These are phyloP conservation scores for Brachyalestes nurse DNA, from an alignment of 2,797 vertebrate species.

Conservation along the genomic window DNA sequence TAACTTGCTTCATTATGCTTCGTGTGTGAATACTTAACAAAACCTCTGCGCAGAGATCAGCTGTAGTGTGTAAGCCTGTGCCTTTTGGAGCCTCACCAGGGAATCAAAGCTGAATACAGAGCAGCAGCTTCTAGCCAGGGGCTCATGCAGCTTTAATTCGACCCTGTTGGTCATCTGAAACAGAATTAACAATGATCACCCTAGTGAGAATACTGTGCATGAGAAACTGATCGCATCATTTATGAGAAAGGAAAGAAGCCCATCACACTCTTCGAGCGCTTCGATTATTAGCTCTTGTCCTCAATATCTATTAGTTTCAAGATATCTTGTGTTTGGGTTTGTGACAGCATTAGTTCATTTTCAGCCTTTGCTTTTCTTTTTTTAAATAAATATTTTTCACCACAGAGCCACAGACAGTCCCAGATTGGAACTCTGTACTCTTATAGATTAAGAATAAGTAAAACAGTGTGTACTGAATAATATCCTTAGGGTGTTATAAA, in stretches of 20 bases:
- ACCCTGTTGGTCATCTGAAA: constrained; percentile 48
- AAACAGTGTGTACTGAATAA: no score
- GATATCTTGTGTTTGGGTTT: no score
- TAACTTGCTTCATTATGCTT: neutral
- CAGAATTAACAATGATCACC: constrained; percentile 43
- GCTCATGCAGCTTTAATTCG: constrained; percentile 56
- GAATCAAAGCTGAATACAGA: constrained; percentile 25
- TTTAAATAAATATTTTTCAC: neutral
- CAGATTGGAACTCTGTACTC: no score
- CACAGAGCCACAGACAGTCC: no score
- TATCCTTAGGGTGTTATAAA: no score
- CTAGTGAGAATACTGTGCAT: constrained; percentile 24
- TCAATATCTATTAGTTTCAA: neutral
- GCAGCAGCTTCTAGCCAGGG: constrained; percentile 6
- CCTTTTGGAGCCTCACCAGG: constrained; percentile 22
- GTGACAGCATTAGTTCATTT: no score
- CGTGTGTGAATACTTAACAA: neutral
- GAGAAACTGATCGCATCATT: constrained; percentile 1
- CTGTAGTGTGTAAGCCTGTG: constrained; percentile 11
- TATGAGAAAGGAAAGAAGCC: neutral
- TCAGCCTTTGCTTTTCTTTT: no score
- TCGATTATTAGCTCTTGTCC: neutral
- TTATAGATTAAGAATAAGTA: no score
- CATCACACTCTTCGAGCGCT: neutral
- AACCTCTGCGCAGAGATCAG: neutral